These are phyloP conservation scores for Furcifer pardalis DNA, from an alignment of 2,797 vertebrate species.

Conservation along the genomic window DNA sequence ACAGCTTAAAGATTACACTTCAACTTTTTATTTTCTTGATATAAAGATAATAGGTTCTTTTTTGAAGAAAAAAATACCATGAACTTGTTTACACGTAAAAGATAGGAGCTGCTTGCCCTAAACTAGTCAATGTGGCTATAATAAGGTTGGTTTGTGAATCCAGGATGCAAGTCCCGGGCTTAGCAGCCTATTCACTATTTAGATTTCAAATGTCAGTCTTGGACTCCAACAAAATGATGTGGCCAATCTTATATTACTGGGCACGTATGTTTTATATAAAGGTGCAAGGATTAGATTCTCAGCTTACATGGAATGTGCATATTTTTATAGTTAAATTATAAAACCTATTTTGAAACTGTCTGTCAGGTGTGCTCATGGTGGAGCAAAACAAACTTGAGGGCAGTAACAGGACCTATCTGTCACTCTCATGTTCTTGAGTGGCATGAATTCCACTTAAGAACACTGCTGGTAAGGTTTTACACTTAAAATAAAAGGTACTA, in stretches of 20 bases:
- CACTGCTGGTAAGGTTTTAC: neutral
- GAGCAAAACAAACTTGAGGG: neutral
- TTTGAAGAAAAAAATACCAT: neutral
- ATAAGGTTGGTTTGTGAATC: neutral
- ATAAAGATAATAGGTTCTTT: neutral
- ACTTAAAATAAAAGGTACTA: conserved; percentile 48
- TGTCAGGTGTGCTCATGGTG: neutral
- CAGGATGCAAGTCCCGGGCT: neutral
- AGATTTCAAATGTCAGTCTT: neutral
- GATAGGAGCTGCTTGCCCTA: too few relatives aligned
- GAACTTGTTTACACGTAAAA: neutral
- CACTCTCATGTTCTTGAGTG: neutral
- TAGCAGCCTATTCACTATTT: neutral
- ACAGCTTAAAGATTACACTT: neutral
- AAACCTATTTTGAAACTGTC: neutral
- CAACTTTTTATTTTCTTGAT: neutral
- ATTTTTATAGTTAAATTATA: neutral
- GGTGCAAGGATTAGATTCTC: neutral
- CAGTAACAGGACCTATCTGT: neutral
- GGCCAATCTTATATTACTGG: neutral
- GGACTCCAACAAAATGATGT: neutral
- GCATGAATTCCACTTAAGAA: neutral
- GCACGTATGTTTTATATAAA: neutral
- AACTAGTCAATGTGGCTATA: neutral
- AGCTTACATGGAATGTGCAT: neutral